These are phyloP conservation scores for Tamias sibiricus DNA, from an alignment of 2,113 vertebrate genomes.

Conservation along the genomic window DNA sequence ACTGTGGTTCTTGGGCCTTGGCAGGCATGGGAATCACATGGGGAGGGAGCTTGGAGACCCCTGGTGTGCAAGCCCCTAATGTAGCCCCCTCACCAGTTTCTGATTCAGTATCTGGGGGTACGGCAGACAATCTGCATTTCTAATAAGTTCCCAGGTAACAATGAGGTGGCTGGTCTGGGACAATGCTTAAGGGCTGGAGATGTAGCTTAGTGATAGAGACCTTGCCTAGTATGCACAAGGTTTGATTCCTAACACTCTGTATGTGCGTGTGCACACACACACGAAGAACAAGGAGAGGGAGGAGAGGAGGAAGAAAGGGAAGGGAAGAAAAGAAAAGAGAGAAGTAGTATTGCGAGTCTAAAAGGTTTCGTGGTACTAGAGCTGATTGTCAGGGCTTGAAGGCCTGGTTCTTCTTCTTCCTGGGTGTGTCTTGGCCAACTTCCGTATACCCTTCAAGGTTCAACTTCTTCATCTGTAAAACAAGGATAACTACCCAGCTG, in stretches of 20 bases:
- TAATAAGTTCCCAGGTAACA: neutral
- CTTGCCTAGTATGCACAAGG: neutral
- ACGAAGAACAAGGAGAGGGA: too few species aligned
- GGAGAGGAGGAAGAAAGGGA: too few species aligned
- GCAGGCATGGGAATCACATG: fast-evolving
- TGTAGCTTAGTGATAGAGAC: too few species aligned
- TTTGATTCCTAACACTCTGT: neutral
- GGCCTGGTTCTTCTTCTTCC: neutral
- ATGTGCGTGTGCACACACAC: too few species aligned
- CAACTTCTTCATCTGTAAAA: neutral
- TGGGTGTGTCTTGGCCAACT: neutral
- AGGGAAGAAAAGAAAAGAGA: too few species aligned
- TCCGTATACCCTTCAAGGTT: neutral
- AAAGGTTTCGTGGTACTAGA: neutral
- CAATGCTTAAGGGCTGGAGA: neutral
- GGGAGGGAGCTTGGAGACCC: neutral
- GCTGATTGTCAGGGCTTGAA: too few species aligned
- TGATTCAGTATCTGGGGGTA: too few species aligned
- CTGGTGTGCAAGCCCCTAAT: too few species aligned
- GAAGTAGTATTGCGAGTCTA: neutral
- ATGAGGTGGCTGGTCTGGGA: neutral
- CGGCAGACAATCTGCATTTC: neutral
- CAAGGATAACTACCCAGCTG: neutral
- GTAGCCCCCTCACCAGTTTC: neutral
- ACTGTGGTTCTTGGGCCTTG: neutral